A percentile compares a stretch with the other conserved stretches of the same genome.
Conservation (phyloP, 23 tunicate genomes). For the Oikopleura dioica region DNA sequence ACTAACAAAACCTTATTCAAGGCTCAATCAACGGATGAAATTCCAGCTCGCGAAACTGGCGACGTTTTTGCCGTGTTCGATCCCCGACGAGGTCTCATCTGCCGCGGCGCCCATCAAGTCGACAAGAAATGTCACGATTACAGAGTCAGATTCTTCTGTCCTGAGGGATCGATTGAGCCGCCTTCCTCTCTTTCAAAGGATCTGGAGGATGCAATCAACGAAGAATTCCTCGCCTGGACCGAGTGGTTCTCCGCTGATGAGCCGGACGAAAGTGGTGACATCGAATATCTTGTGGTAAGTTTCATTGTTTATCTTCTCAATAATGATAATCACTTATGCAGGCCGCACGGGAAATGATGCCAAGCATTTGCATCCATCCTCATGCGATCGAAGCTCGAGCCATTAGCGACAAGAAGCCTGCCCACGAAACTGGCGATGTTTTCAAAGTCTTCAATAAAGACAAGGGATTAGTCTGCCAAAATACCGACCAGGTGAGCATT, state of each 20-base stretch:
- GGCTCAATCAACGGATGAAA: slow-evolving; percentile 33
- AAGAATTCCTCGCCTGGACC: slow-evolving; percentile 19
- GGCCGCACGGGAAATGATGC: neutral
- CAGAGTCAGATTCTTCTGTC: slow-evolving; percentile 47
- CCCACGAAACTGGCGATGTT: slow-evolving; percentile 26
- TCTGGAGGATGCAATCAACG: neutral
- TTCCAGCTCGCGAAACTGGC: slow-evolving; percentile 21
- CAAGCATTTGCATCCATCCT: slow-evolving; percentile 20
- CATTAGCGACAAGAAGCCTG: slow-evolving; percentile 18
- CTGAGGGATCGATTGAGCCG: slow-evolving; percentile 16
- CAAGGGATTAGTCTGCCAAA: slow-evolving; percentile 35
- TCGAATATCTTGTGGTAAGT: slow-evolving; percentile 22
- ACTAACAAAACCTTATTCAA: too few relatives aligned
- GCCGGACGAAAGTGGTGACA: slow-evolving; percentile 16
- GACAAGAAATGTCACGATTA: slow-evolving; percentile 35
- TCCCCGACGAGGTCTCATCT: slow-evolving; percentile 28
- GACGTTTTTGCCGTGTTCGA: slow-evolving; percentile 22
- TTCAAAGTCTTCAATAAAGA: slow-evolving; percentile 32
- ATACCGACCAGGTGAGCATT: slow-evolving; percentile 26
- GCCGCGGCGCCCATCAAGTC: slow-evolving; percentile 30
- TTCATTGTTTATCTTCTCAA: neutral
- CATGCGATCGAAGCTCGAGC: slow-evolving; percentile 32
- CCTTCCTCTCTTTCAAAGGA: neutral
- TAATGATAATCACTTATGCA: neutral
- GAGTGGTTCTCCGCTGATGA: slow-evolving; percentile 20